Conservation (phyloP, 2,888 invertebrate genomes). For the Lagria hirta region DNA sequence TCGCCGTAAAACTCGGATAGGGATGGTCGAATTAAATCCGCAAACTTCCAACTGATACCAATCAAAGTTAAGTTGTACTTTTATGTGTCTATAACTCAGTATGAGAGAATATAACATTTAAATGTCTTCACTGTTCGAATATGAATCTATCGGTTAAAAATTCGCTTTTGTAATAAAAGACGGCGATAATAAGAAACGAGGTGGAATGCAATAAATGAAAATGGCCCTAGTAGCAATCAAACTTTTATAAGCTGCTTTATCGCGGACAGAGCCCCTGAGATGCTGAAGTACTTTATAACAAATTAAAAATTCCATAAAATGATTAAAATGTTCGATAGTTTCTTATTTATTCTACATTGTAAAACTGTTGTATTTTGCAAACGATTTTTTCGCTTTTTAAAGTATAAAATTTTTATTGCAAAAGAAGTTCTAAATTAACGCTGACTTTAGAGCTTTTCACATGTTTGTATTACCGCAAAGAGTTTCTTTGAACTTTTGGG, state of each 20-base stretch:
- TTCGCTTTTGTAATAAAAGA: slow-evolving; percentile 42
- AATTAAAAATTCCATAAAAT: slow-evolving; percentile 44
- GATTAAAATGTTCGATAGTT: slow-evolving; percentile 31
- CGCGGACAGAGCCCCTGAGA: slow-evolving; percentile 30
- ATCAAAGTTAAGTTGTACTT: slow-evolving; percentile 49
- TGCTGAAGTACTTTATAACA: slow-evolving; percentile 35
- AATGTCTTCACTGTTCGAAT: slow-evolving; percentile 37
- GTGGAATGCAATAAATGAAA: slow-evolving; percentile 48
- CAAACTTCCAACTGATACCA: slow-evolving; percentile 47
- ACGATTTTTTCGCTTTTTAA: too few relatives aligned
- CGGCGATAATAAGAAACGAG: slow-evolving; percentile 45
- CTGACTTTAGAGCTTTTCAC: too few relatives aligned
- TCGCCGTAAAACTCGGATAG: slow-evolving; percentile 41
- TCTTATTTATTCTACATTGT: too few relatives aligned
- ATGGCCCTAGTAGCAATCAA: slow-evolving; percentile 42
- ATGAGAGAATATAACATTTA: slow-evolving; percentile 40
- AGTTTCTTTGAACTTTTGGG: too few relatives aligned
- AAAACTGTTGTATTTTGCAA: too few relatives aligned
- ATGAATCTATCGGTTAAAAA: slow-evolving; percentile 43
- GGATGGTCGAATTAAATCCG: slow-evolving; percentile 40
- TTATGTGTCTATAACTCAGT: slow-evolving; percentile 47
- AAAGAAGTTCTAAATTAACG: too few relatives aligned
- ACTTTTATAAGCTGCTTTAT: slow-evolving; percentile 47
- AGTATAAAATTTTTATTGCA: too few relatives aligned
- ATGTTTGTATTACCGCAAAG: too few relatives aligned